Conservation (phyloP, 2,888 invertebrate genomes). For the Seira sanloemensis region DNA sequence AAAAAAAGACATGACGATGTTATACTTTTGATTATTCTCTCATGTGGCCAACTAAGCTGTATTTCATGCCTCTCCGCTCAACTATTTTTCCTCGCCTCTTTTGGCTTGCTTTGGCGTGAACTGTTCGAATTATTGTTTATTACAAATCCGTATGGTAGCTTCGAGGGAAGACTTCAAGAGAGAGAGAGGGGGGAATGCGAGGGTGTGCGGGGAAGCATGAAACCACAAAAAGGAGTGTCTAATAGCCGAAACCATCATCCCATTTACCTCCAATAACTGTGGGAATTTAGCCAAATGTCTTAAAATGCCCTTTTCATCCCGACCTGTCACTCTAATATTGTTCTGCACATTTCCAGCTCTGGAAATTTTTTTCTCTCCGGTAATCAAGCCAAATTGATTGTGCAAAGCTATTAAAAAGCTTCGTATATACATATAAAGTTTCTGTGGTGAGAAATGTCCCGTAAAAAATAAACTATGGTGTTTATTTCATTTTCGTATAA, state of each 20-base stretch:
- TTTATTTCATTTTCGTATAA: not conserved
- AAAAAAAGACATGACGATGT: not conserved
- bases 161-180: too few species aligned
- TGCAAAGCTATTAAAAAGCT: too few species aligned
- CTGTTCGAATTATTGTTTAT: not conserved
- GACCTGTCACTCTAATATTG: conserved; percentile 42
- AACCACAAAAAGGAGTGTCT: conserved; percentile 59
- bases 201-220: conserved; percentile 47
- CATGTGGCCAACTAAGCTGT: not conserved
- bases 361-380: too few species aligned
- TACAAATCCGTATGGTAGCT: too few species aligned
- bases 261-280: conserved; percentile 73
- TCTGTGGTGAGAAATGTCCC: not conserved
- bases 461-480: not conserved
- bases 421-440: too few species aligned
- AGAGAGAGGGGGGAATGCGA: not conserved
- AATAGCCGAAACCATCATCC: conserved; percentile 72
- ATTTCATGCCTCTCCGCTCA: not conserved
- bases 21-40: not conserved
- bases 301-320: conserved; percentile 66
- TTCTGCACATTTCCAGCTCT: not conserved
- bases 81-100: not conserved
- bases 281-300: conserved; percentile 73
- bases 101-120: conserved; percentile 25
- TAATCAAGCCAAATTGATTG: not conserved